These are phyloP conservation scores for Drosophila murphyi DNA, from an alignment of 1,140 invertebrate species.

Conservation along the genomic window DNA sequence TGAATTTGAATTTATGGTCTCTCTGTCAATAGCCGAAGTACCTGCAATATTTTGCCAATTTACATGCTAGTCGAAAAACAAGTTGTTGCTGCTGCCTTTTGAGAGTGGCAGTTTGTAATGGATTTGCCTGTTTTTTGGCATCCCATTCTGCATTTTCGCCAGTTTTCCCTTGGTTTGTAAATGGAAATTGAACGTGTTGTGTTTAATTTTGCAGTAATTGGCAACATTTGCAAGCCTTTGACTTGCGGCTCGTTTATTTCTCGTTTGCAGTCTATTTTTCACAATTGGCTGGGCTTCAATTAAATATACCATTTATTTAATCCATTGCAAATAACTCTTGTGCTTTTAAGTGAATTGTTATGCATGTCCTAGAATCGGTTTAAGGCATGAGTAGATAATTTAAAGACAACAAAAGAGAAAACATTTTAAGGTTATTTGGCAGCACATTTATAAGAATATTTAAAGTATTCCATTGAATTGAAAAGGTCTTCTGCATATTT, in stretches of 20 bases:
- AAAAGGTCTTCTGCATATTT: background rate
- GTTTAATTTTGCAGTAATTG: constrained; percentile 5
- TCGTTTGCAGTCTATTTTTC: background rate
- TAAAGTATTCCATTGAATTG: background rate
- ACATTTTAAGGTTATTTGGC: no score
- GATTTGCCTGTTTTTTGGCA: constrained; percentile 46
- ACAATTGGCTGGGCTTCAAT: background rate
- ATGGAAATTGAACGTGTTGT: constrained; percentile 32
- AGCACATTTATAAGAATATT: no score
- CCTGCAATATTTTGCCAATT: constrained; percentile 58
- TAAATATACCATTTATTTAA: background rate
- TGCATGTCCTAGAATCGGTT: no score
- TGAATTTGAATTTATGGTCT: constrained; percentile 5
- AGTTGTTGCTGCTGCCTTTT: constrained; percentile 3
- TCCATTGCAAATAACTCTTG: background rate
- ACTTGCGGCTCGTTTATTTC: background rate
- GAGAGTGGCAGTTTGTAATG: constrained; percentile 53
- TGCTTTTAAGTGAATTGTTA: no score
- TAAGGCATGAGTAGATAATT: no score
- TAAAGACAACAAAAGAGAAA: no score
- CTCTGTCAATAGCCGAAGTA: background rate
- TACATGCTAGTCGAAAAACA: constrained; percentile 39
- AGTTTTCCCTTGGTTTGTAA: constrained; percentile 12
- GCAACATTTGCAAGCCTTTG: constrained; percentile 8
- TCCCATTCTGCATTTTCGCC: constrained; percentile 8